A percentile compares a stretch with the other conserved stretches of the same genome.
Conservation (phyloP, 2,888 invertebrate genomes). For the Stratiomys singularior region DNA sequence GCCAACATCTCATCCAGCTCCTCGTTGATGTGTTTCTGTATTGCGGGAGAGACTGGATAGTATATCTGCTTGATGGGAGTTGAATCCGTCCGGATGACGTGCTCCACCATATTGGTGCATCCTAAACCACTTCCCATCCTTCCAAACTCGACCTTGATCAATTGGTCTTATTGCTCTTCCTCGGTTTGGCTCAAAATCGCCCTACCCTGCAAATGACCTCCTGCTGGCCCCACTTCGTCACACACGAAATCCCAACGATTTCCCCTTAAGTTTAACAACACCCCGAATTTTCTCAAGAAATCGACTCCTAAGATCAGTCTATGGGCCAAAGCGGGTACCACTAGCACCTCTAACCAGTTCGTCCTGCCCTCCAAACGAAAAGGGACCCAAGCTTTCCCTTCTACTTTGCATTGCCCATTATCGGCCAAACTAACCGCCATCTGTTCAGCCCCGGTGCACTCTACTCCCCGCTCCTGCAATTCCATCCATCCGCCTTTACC, state of each 20-base stretch:
- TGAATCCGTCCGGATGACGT: neutral
- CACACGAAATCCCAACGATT: too few species aligned
- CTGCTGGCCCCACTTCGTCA: too few species aligned
- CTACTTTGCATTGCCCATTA: neutral
- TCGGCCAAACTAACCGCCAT: neutral
- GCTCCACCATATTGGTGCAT: neutral
- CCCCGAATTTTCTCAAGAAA: neutral
- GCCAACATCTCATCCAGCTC: slow-evolving; percentile 16
- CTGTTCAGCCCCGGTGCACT: too few species aligned
- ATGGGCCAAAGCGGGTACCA: neutral
- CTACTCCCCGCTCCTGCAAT: neutral
- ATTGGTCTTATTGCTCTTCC: neutral
- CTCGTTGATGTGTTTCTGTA: neutral
- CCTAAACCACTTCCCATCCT: neutral
- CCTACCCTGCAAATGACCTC: neutral
- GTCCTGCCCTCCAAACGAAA: neutral
- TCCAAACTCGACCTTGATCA: neutral
- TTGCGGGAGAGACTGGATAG: neutral
- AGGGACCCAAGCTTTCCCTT: neutral
- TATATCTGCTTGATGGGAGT: slow-evolving; percentile 5
- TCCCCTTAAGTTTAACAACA: too few species aligned
- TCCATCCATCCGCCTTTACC: neutral
- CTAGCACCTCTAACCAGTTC: neutral
- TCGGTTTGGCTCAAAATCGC: too few species aligned
- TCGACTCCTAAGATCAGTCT: neutral